These are phyloP conservation scores for Ciconia stormi DNA, from an alignment of 2,113 vertebrate species.

Conservation along the genomic window DNA sequence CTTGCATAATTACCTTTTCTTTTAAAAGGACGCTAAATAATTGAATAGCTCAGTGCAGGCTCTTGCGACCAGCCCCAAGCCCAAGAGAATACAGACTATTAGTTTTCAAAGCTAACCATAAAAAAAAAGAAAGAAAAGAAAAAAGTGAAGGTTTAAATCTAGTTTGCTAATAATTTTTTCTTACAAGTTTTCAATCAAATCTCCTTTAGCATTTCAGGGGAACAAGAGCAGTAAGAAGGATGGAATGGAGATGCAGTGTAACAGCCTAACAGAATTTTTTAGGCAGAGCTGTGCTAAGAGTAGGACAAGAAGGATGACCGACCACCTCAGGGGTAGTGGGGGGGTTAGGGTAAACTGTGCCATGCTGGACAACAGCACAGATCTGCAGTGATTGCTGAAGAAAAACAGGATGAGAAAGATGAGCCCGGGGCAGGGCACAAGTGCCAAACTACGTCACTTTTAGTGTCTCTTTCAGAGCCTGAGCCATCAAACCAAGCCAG, in stretches of 20 bases:
- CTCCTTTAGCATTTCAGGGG: background rate
- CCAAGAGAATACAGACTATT: slow-evolving; percentile 29
- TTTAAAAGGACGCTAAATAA: slow-evolving; percentile 52
- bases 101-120: background rate
- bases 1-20: slow-evolving; percentile 14
- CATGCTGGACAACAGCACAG: background rate
- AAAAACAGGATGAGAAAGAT: background rate
- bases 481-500: background rate
- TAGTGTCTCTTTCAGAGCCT: background rate
- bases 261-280: background rate
- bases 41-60: background rate
- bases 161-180: background rate
- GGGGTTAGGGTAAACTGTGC: background rate
- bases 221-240: background rate
- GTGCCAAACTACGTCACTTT: background rate
- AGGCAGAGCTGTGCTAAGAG: background rate
- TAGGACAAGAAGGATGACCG: background rate
- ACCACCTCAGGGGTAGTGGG: rapidly evolving
- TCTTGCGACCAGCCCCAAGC: background rate
- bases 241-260: background rate
- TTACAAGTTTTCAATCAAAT: background rate
- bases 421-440: background rate
- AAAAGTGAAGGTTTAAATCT: background rate
- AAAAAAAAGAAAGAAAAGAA: too few species aligned
- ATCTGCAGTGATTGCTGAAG: background rate